Base-by-base conservation (phyloP, 1,140 invertebrate species). In the Maniola jurtina region DNA sequence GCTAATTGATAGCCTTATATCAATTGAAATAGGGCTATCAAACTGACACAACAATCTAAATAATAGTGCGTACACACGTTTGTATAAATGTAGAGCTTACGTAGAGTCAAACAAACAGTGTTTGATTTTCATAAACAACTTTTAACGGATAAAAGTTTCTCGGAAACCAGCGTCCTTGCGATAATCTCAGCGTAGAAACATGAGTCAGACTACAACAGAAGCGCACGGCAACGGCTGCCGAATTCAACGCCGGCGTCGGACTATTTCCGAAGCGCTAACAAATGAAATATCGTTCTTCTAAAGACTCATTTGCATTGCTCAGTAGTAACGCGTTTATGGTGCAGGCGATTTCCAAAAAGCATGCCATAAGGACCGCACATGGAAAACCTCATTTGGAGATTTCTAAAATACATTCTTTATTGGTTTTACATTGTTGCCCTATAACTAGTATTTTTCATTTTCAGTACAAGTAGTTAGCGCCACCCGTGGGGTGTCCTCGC, bases 81-180 rank as follows among this genome's bases (percentile, higher is more conserved):
- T 38, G 34, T 38, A 15, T 58, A 38, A 15, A 58, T 36, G 34
- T 47, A 61, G 33, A 47, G 42, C 58, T 47, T 47, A 48, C 25
- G 35, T 52, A 25, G 16, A 25, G 16, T 55, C 8, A 70, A 68
- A 70, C 48, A 71, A 71, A 73, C 65, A 73, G 40, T 50, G 47
- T 56, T 61, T 35, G 33, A 66, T 66, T 71, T 69, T 63, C 70
- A 66, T 73, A 68, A 68, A 66, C 64, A 67, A 66, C 47, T 66
- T 55, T 55, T 55, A 25, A 34, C 25, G 16, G 4, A 16, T 55
- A n/a, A 55, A 55, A 34, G 5, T 34, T 73, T 73, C 72, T 70
- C 60, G 36, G 72, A 79, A 77, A 76, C 73, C 68, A 76, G 70
- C 84, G 82, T 83, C 84, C 84, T 86, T 85, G 81, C 63, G 70